Evolutionary conservation across 2,797 vertebrate species (phyloP).

Genomic region (Dendrocincla fuliginosa): DNA sequence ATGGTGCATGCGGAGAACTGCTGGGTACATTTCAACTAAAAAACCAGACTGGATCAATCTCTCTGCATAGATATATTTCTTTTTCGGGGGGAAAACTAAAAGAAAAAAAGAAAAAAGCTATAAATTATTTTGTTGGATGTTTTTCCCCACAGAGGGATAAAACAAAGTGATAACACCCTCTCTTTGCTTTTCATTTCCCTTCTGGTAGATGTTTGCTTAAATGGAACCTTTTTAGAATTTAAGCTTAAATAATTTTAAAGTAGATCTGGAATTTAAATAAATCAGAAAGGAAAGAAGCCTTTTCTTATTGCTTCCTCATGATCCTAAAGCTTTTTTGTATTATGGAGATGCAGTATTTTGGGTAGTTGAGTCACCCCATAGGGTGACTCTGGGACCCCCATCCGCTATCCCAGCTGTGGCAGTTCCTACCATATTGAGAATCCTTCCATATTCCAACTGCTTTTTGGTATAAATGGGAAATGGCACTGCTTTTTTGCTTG

Average conservation of each 20-base stretch:
- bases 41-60: not conserved
- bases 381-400: not conserved
- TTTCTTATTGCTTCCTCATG: not conserved
- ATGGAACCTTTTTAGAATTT: not conserved
- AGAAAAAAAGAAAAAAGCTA: not conserved
- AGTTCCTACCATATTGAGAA: not conserved
- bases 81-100: not conserved
- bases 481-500: not conserved
- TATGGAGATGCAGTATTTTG: not conserved
- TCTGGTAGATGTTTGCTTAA: not conserved
- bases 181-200: not conserved
- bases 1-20: not conserved
- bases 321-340: not conserved
- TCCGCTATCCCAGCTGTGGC: not conserved
- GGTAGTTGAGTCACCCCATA: not conserved
- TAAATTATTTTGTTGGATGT: not conserved
- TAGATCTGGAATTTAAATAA: not conserved
- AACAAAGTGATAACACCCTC: not conserved
- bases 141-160: not conserved
- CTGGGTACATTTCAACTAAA: constrained; percentile 7
- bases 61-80: not conserved
- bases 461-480: not conserved
- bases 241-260: not conserved
- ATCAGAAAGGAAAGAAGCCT: not conserved
- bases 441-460: not conserved